Evolutionary conservation across 2,797 vertebrate species (phyloP), one percentile per base, ranked within the genome.

Genomic region (Vireo griseus): DNA sequence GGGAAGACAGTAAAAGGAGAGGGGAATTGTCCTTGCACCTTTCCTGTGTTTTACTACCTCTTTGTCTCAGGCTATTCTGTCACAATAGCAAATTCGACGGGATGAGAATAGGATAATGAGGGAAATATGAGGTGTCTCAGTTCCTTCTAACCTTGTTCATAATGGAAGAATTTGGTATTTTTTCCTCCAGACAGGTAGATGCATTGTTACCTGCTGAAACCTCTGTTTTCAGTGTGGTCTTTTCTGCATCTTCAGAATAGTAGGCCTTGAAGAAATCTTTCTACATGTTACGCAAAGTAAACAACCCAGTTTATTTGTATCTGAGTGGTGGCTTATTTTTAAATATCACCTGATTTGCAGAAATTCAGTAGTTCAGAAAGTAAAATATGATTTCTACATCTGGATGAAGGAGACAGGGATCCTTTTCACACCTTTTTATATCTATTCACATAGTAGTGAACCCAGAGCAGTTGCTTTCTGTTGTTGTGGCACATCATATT

Each of bases 121-220:
- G 26, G 21, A 87, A 81, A 69, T 50, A n/a, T 3, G 25, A 72
- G 19, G 6, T 50, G 21, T n/a, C 25, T 59, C 19, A 5, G 16
- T 57, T 88, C 20, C 19, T 90, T 86, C 45, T 55, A 24, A 6
- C 3, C 11, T 77, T 54, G 28, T 8, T 87, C n/a, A 63, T 24
- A 81, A 73, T 76, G 17, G 8, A 82, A 19, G 47, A 62, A 51
- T 4, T 11, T 17, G 16, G 0, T 0, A 0, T 48, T 51, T 77
- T 69, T 62, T 11, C 1, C 14, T 74, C 14, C 31, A 47, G 31
- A 39, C 28, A 44, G 33, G 24, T 4, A 14, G 13, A n/a, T 11
- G 4, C 25, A 5, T 48, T 57, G 10, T 52, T 63, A 50, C 5
- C 16, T 58, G 39, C 42, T 37, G 44, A 45, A 71, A 4, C 26